Evolutionary conservation across 2,888 invertebrate genomes (phyloP).

Genomic region (Scaptodrosophila latifasciaeformis): DNA sequence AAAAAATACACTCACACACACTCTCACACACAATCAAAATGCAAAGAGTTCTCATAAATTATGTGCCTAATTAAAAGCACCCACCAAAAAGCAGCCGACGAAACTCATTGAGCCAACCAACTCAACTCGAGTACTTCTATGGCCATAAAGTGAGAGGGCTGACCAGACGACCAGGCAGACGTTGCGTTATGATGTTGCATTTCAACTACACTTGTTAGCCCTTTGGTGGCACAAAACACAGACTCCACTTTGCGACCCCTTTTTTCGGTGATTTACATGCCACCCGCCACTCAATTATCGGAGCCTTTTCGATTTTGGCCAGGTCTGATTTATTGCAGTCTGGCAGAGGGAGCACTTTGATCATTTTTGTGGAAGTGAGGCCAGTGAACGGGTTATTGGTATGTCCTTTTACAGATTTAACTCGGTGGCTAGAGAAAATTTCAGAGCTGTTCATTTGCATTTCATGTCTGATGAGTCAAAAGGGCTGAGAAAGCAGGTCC

Average conservation of each 20-base stretch:
- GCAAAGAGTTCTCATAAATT: conserved; percentile 60
- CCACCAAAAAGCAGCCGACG: conserved; percentile 1
- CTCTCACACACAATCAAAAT: no score
- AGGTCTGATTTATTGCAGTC: conserved; percentile 56
- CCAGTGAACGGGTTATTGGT: conserved; percentile 55
- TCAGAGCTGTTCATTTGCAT: conserved; percentile 54
- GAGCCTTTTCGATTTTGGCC: conserved; percentile 37
- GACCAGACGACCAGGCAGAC: conserved; percentile 56
- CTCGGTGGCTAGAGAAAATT: conserved; percentile 9
- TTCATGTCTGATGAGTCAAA: conserved; percentile 4
- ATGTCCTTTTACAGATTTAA: conserved; percentile 28
- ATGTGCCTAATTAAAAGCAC: conserved; percentile 63
- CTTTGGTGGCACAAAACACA: conserved; percentile 14
- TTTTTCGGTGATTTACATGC: conserved; percentile 20
- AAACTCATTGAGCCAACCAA: conserved; percentile 43
- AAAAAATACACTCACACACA: no score
- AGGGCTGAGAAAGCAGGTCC: no score
- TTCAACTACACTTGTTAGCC: conserved; percentile 54
- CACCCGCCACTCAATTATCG: conserved; percentile 59
- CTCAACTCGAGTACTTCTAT: conserved; percentile 53
- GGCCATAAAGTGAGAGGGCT: no score
- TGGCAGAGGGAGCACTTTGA: conserved; percentile 28
- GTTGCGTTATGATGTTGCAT: conserved; percentile 39
- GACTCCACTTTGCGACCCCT: background rate
- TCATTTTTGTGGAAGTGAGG: conserved; percentile 10